A percentile compares a stretch with the other conserved stretches of the same genome.
These are phyloP conservation scores for Barbus barbus DNA, from an alignment of 2,113 vertebrate species.

Conservation along the genomic window DNA sequence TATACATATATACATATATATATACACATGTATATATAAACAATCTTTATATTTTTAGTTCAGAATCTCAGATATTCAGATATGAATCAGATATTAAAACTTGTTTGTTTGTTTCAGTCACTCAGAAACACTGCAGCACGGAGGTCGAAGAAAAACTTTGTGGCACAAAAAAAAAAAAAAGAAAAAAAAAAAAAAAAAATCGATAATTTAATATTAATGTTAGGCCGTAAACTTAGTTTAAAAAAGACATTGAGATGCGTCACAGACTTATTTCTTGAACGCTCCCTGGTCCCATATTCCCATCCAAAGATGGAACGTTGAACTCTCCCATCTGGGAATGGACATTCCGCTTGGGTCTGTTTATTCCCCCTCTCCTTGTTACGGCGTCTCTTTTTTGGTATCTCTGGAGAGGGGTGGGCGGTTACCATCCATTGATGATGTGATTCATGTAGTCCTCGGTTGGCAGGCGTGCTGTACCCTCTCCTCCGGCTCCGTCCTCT, in stretches of 20 bases:
- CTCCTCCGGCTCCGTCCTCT: conserved; percentile 47
- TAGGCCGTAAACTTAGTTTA: background rate
- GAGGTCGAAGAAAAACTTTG: background rate
- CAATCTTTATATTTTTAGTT: background rate
- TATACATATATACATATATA: background rate
- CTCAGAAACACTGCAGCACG: background rate
- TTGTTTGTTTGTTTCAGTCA: background rate
- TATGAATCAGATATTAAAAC: conserved; percentile 24
- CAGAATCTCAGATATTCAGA: conserved; percentile 17
- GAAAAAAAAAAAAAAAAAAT: too few relatives aligned
- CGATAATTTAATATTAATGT: too few relatives aligned
- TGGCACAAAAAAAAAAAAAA: background rate
- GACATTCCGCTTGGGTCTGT: background rate
- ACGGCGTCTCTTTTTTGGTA: conserved; percentile 16
- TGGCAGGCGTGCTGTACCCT: conserved; percentile 79
- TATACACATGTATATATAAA: conserved; percentile 14
- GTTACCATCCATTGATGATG: conserved; percentile 98
- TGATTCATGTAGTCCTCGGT: conserved; percentile 99
- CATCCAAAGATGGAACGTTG: background rate
- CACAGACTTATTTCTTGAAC: background rate
- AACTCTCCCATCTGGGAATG: background rate
- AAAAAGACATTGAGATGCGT: background rate
- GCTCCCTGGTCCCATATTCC: background rate
- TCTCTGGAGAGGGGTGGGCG: conserved; percentile 46
- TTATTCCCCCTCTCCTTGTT: conserved; percentile 17